Conservation (phyloP, 2,797 vertebrate species). For the Meda fulgida region DNA sequence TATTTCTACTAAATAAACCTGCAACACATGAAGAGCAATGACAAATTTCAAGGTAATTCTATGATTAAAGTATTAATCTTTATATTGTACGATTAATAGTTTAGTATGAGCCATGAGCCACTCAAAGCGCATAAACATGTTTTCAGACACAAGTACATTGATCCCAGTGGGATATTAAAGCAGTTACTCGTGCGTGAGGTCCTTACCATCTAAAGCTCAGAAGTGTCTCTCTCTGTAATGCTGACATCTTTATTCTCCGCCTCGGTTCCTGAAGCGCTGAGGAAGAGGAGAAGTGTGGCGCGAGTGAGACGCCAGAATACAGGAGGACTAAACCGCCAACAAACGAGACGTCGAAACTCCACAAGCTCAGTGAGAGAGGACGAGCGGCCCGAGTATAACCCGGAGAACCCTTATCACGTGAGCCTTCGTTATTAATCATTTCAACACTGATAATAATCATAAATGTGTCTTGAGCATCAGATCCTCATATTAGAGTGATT, state of each 20-base stretch:
- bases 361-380: constrained; percentile 66
- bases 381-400: constrained; percentile 79
- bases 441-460: too few species aligned
- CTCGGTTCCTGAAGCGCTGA: constrained; percentile 79
- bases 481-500: neutral
- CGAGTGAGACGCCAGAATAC: constrained; percentile 79
- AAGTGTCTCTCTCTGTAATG: neutral
- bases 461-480: neutral
- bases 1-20: neutral
- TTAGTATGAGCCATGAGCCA: neutral
- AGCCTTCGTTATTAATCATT: constrained; percentile 57
- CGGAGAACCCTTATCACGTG: constrained; percentile 92
- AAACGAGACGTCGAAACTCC: constrained; percentile 66
- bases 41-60: neutral
- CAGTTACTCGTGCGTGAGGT: neutral
- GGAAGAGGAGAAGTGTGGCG: constrained; percentile 81
- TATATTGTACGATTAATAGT: neutral
- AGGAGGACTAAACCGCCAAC: constrained; percentile 72
- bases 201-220: neutral
- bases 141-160: neutral
- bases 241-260: neutral
- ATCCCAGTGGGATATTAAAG: too few species aligned
- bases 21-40: neutral
- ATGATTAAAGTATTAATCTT: neutral
- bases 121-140: neutral